These are phyloP conservation scores for Lordiphosa collinella DNA, from an alignment of 1,140 invertebrate genomes.

Conservation along the genomic window DNA sequence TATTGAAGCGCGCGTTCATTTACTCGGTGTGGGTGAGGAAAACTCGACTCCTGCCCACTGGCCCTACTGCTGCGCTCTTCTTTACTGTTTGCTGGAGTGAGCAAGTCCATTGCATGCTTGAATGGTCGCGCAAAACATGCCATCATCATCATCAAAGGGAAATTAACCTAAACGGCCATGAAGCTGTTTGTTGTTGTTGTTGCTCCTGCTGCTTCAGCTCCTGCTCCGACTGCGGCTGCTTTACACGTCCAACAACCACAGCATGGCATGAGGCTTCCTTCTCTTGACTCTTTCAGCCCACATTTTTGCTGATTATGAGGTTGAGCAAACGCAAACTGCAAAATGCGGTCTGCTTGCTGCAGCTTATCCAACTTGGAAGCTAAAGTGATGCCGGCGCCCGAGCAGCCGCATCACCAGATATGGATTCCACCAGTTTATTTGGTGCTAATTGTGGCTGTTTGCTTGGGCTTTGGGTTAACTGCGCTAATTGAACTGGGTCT, in stretches of 20 bases:
- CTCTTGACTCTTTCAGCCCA: conserved; percentile 18
- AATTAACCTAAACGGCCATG: conserved; percentile 75
- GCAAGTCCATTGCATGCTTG: conserved; percentile 69
- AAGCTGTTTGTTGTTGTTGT: conserved; percentile 46
- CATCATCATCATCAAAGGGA: conserved; percentile 73
- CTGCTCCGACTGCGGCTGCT: conserved; percentile 29
- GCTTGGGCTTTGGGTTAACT: conserved; percentile 32
- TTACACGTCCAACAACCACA: conserved; percentile 20
- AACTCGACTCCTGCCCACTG: neutral
- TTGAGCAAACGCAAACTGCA: conserved; percentile 39
- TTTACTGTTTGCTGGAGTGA: conserved; percentile 46
- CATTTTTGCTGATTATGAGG: conserved; percentile 51
- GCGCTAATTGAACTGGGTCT: conserved; percentile 53
- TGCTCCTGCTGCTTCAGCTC: conserved; percentile 3
- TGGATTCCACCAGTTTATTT: conserved; percentile 32
- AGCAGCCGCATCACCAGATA: conserved; percentile 7
- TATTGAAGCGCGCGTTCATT: conserved; percentile 69
- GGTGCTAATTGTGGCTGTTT: conserved; percentile 61
- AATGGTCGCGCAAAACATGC: conserved; percentile 72
- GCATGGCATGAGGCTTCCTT: conserved; percentile 4
- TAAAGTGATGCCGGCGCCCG: neutral
- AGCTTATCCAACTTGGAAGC: conserved; percentile 22
- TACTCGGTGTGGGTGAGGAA: conserved; percentile 16
- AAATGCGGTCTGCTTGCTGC: conserved; percentile 38
- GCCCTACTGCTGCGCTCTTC: neutral